A percentile compares a stretch with the other conserved stretches of the same genome.
Evolutionary conservation across 2,888 invertebrate species (phyloP).

Genomic region (Portevinia maculata): DNA sequence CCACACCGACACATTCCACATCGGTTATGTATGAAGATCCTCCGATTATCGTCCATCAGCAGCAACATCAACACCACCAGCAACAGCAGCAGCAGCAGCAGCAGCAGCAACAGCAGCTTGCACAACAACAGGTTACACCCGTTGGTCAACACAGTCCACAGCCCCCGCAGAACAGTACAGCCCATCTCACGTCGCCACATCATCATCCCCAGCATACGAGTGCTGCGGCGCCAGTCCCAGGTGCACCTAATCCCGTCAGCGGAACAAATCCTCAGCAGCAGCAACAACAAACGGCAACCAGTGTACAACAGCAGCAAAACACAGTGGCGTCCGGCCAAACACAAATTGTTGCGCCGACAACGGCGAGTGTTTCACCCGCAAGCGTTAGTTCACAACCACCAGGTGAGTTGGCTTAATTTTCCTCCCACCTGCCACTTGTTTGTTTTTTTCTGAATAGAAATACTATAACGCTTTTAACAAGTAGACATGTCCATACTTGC

Average conservation of each 20-base stretch:
- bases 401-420: constrained; percentile 79
- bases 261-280: constrained; percentile 78
- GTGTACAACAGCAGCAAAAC: constrained; percentile 80
- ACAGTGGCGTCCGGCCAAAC: constrained; percentile 83
- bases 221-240: constrained; percentile 79
- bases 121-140: constrained; percentile 66
- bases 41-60: constrained; percentile 81
- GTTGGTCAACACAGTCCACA: constrained; percentile 68
- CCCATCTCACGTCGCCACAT: constrained; percentile 76
- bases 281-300: constrained; percentile 75
- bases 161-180: constrained; percentile 54
- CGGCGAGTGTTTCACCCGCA: constrained; percentile 85
- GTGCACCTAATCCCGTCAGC: constrained; percentile 79
- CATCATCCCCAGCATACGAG: constrained; percentile 78
- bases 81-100: constrained; percentile 78
- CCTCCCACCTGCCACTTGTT: background rate
- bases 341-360: constrained; percentile 84
- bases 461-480: constrained; percentile 72
- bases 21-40: constrained; percentile 85
- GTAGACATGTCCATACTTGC: constrained; percentile 85
- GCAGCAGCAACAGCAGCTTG: constrained; percentile 76
- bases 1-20: constrained; percentile 84
- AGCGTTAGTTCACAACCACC: constrained; percentile 84
- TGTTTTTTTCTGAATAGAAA: background rate
- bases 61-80: constrained; percentile 77